These are phyloP conservation scores for Astreopora myriophthalma DNA, from an alignment of 64 coral and sea anemone species.

Conservation along the genomic window DNA sequence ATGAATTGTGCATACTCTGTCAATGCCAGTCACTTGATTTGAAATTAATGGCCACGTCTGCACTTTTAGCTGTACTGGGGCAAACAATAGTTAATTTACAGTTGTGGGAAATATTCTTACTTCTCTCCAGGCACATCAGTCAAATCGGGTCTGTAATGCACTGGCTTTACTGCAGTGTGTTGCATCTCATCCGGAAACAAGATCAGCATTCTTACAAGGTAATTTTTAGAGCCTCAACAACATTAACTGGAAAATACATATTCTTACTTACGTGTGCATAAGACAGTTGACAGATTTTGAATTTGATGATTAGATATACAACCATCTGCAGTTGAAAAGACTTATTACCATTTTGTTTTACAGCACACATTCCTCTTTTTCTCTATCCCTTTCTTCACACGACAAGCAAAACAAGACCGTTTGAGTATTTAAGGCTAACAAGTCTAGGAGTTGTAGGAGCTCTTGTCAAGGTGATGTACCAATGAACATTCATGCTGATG, in stretches of 20 bases:
- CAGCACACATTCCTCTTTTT: slow-evolving; percentile 98
- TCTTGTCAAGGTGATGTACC: slow-evolving; percentile 82
- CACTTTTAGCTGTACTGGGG: no score
- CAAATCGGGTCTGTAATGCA: slow-evolving; percentile 98
- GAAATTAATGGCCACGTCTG: no score
- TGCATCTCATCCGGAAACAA: slow-evolving; percentile 98
- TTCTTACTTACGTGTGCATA: background rate
- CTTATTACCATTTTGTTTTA: background rate
- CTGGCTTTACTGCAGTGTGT: slow-evolving; percentile 96
- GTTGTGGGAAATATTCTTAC: background rate
- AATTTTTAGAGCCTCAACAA: no score
- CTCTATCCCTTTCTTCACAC: slow-evolving; percentile 98
- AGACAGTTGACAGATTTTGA: background rate
- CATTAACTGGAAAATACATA: no score
- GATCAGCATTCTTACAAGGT: slow-evolving; percentile 99
- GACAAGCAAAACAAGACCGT: slow-evolving; percentile 98
- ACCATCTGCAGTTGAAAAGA: background rate
- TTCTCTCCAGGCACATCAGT: slow-evolving; percentile 89
- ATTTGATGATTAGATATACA: no score
- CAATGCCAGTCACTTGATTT: no score
- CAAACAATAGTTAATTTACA: background rate
- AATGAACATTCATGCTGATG: no score
- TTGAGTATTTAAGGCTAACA: slow-evolving; percentile 96
- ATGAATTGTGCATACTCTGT: no score
- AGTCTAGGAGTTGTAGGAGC: slow-evolving; percentile 98